These are phyloP conservation scores for Eclectus roratus DNA, from an alignment of 2,113 vertebrate species.

Conservation along the genomic window DNA sequence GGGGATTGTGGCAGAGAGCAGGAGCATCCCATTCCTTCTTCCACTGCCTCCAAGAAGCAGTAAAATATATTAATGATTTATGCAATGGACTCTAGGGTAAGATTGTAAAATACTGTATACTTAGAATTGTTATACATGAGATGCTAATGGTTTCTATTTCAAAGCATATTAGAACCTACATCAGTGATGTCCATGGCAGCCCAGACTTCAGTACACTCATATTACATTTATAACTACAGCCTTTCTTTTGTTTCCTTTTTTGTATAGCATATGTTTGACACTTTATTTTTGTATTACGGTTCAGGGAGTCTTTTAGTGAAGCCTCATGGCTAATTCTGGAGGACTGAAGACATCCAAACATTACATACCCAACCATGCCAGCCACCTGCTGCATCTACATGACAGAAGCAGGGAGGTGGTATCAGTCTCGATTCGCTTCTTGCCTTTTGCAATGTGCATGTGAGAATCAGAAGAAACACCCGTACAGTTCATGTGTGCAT, in stretches of 20 bases:
- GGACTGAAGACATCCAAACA: not conserved
- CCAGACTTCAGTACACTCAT: constrained; percentile 27
- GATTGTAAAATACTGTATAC: constrained; percentile 33
- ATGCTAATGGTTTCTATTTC: constrained; percentile 63
- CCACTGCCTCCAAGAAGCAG: not conserved
- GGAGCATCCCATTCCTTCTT: not conserved
- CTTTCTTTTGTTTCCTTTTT: constrained; percentile 62
- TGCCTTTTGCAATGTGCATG: not conserved
- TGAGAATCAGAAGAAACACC: constrained; percentile 8
- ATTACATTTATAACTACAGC: not conserved
- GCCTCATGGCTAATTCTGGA: constrained; percentile 58
- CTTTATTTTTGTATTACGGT: constrained; percentile 61
- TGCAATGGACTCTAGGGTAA: not conserved
- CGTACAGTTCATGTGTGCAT: not conserved
- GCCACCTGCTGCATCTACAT: constrained; percentile 54
- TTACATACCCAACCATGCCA: not conserved
- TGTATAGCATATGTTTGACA: constrained; percentile 2
- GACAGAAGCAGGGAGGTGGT: not conserved
- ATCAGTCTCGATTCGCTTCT: not conserved
- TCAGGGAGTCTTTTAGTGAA: constrained; percentile 3
- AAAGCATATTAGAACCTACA: constrained; percentile 46
- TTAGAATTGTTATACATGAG: constrained; percentile 34
- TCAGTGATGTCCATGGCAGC: not conserved
- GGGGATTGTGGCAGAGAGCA: not conserved
- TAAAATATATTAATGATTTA: not conserved